Conservation (phyloP, 2,113 vertebrate genomes). For the Lethenteron camtschaticum region DNA sequence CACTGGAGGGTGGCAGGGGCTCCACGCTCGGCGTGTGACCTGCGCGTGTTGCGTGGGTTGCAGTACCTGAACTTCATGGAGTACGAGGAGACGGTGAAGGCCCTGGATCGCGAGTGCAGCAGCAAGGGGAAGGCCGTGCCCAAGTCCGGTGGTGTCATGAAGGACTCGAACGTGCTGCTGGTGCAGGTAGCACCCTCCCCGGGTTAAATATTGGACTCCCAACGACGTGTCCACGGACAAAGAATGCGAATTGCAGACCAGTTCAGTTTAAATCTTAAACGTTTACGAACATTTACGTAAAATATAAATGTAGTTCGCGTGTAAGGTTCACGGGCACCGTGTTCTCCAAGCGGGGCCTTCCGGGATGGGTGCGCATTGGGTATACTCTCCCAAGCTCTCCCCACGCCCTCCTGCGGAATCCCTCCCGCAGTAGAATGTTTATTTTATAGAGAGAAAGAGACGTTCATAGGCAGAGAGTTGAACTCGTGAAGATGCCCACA, state of each 20-base stretch:
- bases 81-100: conserved; percentile 51
- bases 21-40: background rate
- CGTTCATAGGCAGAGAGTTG: no score
- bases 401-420: no score
- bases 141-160: conserved; percentile 22
- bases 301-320: background rate
- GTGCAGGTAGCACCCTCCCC: conserved; percentile 35
- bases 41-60: conserved; percentile 8
- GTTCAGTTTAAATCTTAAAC: background rate
- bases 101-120: conserved; percentile 67
- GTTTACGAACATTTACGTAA: background rate
- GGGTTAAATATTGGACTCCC: background rate
- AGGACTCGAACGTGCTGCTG: conserved; percentile 23
- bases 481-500: no score
- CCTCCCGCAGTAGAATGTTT: no score
- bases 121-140: conserved; percentile 47
- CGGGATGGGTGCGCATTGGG: background rate
- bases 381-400: no score
- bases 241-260: background rate
- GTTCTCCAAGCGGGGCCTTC: background rate
- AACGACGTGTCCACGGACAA: no score
- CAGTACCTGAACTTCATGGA: conserved; percentile 66
- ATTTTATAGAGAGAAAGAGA: no score
- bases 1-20: background rate
- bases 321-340: background rate